Conservation (phyloP, 2,888 invertebrate species). For the Parnassius smintheus region DNA sequence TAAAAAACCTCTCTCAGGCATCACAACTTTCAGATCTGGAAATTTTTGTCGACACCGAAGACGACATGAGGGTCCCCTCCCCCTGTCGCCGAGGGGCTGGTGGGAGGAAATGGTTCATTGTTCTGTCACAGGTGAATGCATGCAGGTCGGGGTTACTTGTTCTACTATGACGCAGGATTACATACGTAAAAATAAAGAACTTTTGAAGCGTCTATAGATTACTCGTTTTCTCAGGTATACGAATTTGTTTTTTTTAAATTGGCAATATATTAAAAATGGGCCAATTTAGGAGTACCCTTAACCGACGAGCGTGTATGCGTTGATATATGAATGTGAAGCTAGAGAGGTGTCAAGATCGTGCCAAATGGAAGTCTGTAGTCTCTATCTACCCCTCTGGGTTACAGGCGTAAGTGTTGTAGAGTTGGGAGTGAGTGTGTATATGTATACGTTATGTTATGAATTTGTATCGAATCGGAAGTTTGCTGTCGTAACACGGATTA, state of each 20-base stretch:
- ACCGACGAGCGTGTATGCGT: background rate
- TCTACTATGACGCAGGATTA: slow-evolving; percentile 27
- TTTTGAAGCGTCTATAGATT: slow-evolving; percentile 21
- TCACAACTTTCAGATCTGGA: slow-evolving; percentile 43
- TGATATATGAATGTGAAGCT: background rate
- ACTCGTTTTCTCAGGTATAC: slow-evolving; percentile 18
- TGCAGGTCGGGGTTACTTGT: slow-evolving; percentile 40
- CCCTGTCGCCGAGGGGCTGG: slow-evolving; percentile 20
- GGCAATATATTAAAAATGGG: too few species aligned
- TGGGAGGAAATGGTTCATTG: slow-evolving; percentile 37
- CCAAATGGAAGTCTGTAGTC: too few species aligned
- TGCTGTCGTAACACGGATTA: too few species aligned
- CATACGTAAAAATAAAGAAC: slow-evolving; percentile 21
- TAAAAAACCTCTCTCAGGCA: slow-evolving; percentile 34
- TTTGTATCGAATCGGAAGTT: too few species aligned
- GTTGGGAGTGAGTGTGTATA: background rate
- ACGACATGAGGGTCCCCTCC: slow-evolving; percentile 26
- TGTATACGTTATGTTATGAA: too few species aligned
- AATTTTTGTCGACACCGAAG: slow-evolving; percentile 38
- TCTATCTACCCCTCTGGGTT: too few species aligned
- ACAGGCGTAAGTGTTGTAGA: too few species aligned
- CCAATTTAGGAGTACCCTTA: too few species aligned
- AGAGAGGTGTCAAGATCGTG: background rate
- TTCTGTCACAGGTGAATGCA: slow-evolving; percentile 55
- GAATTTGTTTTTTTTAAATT: background rate